Base-by-base conservation (phyloP, 2,797 vertebrate genomes). In the Moxostoma hubbsi region DNA sequence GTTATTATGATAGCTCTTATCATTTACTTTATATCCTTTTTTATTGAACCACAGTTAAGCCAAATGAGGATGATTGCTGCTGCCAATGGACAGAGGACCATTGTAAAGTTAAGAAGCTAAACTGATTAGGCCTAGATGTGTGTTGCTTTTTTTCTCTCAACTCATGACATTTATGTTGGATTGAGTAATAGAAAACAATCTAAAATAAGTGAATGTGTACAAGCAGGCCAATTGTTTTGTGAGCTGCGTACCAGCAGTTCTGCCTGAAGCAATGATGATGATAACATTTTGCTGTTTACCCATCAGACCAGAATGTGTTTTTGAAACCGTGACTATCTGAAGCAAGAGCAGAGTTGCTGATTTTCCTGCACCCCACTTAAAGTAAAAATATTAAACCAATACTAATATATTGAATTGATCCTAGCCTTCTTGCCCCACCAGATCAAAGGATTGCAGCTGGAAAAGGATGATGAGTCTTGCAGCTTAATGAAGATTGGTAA, bases 251-350 rank as follows among this genome's bases (percentile, higher is more conserved):
- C 36, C 36, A 36, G 36, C 15, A 57, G 43, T 50, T 83, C 73
- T 36, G 18, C 45, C 8, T 62, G 10, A 66, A 59, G 74, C 9
- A 0, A 13, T 92, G 92, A 93, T 92, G 90, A 92, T 70, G 82
- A 76, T 85, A 50, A 79, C n/a, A 0, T 79, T 66, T 86, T 83
- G 88, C 89, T 88, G 87, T 91, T 92, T 91, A 92, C 91, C 89
- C 89, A 88, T 1, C 91, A 88, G 91, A 92, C 18, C 45, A 83
- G 11, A 77, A 76, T 88, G 86, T 92, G 86, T 74, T 95, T 94
- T 85, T 92, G 92, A 94, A 3, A 87, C 64, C 88, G 77, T 92
- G 81, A 90, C 79, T 61, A 85, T 90, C 94, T 95, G 94, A 95
- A 64, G 9, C 9, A 45, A 68, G 5, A 9, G 2, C 47, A 10